Evolutionary conservation across 2,888 invertebrate species (phyloP).

Genomic region (Zhengitettix transpicula): DNA sequence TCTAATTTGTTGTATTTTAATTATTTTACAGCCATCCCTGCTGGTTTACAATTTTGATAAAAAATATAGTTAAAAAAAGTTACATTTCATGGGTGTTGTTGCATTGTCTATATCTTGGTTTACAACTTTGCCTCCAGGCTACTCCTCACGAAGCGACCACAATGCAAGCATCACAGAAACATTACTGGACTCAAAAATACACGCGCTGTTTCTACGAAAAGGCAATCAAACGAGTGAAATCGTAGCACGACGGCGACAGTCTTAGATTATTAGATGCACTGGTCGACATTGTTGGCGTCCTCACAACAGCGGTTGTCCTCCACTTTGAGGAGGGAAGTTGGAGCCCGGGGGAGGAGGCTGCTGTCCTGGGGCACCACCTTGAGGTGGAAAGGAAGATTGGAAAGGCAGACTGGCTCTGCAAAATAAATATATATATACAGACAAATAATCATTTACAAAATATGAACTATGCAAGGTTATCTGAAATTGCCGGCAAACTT

Average conservation of each 20-base stretch:
- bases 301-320: constrained; percentile 6
- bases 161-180: too few species aligned
- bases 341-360: neutral
- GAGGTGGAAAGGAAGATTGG: neutral
- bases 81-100: too few species aligned
- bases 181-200: neutral
- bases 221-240: neutral
- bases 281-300: neutral
- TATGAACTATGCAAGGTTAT: too few species aligned
- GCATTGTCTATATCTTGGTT: too few species aligned
- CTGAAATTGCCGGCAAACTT: neutral
- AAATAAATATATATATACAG: too few species aligned
- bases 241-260: neutral
- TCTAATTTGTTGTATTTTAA: too few species aligned
- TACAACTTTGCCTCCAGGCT: too few species aligned
- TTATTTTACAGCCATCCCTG: too few species aligned
- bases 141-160: too few species aligned
- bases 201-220: neutral
- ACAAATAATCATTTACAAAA: too few species aligned
- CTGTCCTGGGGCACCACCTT: neutral
- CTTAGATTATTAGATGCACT: neutral
- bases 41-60: too few species aligned
- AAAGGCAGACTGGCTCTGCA: neutral
- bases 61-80: too few species aligned
- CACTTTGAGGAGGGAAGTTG: neutral